Percentiles rank a stretch among this genome's conserved stretches.
Evolutionary conservation across 1,140 invertebrate genomes (phyloP).

Genomic region (Zaprionus davidi): DNA sequence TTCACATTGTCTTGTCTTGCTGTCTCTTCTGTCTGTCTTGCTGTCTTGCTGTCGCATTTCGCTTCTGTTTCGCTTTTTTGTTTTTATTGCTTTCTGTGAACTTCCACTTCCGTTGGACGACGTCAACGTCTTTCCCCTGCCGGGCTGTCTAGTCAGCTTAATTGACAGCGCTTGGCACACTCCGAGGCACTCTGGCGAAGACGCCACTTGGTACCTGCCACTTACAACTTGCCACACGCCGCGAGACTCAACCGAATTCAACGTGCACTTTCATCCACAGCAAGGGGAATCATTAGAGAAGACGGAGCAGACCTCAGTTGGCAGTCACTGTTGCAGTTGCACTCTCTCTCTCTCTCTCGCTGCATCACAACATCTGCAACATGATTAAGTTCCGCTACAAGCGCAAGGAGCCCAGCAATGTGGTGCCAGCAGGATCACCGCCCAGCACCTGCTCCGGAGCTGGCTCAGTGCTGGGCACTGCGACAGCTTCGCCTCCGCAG

Average conservation of each 20-base stretch:
- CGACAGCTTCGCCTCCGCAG: constrained; percentile 51
- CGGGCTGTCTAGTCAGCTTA: constrained; percentile 23
- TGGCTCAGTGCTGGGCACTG: not conserved
- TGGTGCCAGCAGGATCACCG: constrained; percentile 36
- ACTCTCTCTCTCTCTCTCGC: not conserved
- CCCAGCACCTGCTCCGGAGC: constrained; percentile 53
- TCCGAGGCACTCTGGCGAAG: constrained; percentile 1
- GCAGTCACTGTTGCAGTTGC: not conserved
- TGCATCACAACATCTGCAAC: constrained; percentile 39
- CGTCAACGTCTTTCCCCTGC: constrained; percentile 20
- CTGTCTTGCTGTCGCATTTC: not conserved
- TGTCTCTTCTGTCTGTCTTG: not conserved
- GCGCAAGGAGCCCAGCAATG: constrained; percentile 85
- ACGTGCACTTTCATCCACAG: constrained; percentile 1
- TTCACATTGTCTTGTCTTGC: not conserved
- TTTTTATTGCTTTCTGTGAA: constrained; percentile 4
- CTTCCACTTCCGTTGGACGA: constrained; percentile 52
- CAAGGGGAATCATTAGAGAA: not conserved
- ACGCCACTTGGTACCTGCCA: not conserved
- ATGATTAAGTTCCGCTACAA: constrained; percentile 88
- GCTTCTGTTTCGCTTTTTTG: constrained; percentile 13
- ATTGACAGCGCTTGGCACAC: constrained; percentile 14
- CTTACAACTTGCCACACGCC: not conserved
- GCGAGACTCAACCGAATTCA: constrained; percentile 4
- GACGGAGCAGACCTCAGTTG: not conserved